Conservation (phyloP, 2,797 vertebrate species). For the Odontamblyopus lacepedii region DNA sequence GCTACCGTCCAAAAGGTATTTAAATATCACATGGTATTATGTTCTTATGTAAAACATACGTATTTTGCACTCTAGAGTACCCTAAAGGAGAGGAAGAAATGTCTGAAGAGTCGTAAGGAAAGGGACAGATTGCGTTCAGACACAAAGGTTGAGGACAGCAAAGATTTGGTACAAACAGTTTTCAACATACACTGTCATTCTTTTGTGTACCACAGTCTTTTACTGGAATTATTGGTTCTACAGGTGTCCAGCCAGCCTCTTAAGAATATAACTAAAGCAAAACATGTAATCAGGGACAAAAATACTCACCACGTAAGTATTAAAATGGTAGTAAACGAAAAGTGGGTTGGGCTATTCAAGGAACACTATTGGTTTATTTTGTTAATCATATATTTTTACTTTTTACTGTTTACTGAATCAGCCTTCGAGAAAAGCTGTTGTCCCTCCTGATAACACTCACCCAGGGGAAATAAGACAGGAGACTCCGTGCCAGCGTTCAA, state of each 20-base stretch:
- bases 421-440: conserved; percentile 35
- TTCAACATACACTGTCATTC: background rate
- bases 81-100: conserved; percentile 69
- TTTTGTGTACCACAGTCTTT: background rate
- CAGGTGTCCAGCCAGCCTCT: conserved; percentile 49
- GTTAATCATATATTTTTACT: conserved; percentile 8
- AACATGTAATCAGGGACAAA: conserved; percentile 30
- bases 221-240: conserved; percentile 13
- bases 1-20: conserved; percentile 55
- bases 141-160: conserved; percentile 29
- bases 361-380: background rate
- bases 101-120: conserved; percentile 75
- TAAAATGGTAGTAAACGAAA: background rate
- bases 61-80: conserved; percentile 13
- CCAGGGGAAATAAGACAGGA: conserved; percentile 47
- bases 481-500: conserved; percentile 47
- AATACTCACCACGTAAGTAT: conserved; percentile 64
- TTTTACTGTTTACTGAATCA: conserved; percentile 33
- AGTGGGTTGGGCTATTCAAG: background rate
- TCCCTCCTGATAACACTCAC: conserved; percentile 42
- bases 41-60: background rate
- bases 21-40: background rate
- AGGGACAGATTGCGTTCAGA: conserved; percentile 70
- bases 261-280: conserved; percentile 43
- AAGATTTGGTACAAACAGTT: conserved; percentile 25